These are phyloP conservation scores for Ophioderma brevispina DNA, from an alignment of 35 echinoderm and acorn worm genomes.

Conservation along the genomic window DNA sequence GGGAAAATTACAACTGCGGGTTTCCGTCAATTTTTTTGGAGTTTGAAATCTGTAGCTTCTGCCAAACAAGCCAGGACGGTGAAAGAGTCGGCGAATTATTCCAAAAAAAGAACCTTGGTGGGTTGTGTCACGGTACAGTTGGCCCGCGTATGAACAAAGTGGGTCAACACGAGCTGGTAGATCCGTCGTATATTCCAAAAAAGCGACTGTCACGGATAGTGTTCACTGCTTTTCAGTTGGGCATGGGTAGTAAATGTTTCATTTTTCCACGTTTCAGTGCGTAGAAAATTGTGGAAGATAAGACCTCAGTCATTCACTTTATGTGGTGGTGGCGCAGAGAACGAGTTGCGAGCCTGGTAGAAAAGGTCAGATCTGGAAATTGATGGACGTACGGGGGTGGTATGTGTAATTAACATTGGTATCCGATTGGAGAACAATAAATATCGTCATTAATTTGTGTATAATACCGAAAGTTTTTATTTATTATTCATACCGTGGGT, in stretches of 20 bases:
- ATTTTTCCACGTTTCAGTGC: conserved; percentile 4
- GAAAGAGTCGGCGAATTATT: background rate
- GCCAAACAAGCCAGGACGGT: background rate
- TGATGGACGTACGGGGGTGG: conserved; percentile 1
- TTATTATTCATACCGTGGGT: background rate
- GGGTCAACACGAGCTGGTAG: background rate
- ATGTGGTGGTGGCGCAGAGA: conserved; percentile 3
- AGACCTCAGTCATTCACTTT: conserved; percentile 5
- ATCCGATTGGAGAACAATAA: background rate
- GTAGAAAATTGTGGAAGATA: conserved; percentile 5
- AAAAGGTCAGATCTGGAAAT: background rate
- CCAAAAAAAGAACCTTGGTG: background rate
- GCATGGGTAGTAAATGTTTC: background rate
- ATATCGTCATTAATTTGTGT: background rate
- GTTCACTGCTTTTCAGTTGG: background rate
- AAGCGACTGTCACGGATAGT: background rate
- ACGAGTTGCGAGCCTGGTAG: background rate
- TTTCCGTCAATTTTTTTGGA: background rate
- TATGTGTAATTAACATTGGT: background rate
- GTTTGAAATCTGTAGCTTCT: too few relatives aligned
- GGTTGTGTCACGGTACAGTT: background rate
- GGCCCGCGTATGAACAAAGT: background rate
- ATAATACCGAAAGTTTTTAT: background rate
- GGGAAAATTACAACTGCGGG: background rate
- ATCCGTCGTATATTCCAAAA: background rate